Conservation (phyloP, 2,888 invertebrate species). For the Sphaerophoria rueppellii region DNA sequence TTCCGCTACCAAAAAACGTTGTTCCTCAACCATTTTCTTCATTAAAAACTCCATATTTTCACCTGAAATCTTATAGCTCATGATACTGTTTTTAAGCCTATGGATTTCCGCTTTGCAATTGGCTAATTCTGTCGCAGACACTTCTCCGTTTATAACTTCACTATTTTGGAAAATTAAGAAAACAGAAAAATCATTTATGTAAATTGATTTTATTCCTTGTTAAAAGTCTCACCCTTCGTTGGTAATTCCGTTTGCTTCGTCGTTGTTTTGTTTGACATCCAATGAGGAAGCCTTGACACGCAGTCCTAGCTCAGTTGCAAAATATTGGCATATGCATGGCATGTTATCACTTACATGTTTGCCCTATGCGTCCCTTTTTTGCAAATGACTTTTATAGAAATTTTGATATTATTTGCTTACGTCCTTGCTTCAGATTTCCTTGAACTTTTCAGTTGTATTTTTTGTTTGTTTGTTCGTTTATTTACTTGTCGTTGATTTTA, state of each 20-base stretch:
- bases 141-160: constrained; percentile 43
- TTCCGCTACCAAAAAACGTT: constrained; percentile 77
- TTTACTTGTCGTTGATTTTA: constrained; percentile 47
- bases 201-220: constrained; percentile 28
- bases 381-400: constrained; percentile 64
- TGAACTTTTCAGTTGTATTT: constrained; percentile 61
- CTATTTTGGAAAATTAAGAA: constrained; percentile 5
- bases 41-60: constrained; percentile 78
- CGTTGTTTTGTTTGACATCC: constrained; percentile 68
- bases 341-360: constrained; percentile 73
- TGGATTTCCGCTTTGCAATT: constrained; percentile 78
- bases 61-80: constrained; percentile 76
- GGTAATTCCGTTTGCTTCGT: constrained; percentile 20
- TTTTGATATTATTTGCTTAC: constrained; percentile 60
- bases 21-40: constrained; percentile 78
- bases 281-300: constrained; percentile 56
- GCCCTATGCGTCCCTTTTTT: constrained; percentile 52
- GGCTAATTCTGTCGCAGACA: constrained; percentile 77
- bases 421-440: constrained; percentile 62
- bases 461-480: constrained; percentile 29
- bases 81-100: constrained; percentile 77
- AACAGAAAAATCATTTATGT: neutral
- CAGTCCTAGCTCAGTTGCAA: constrained; percentile 60
- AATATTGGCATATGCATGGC: constrained; percentile 78
- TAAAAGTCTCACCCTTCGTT: constrained; percentile 45